These are phyloP conservation scores for Drosophila anomelani DNA, from an alignment of 2,888 invertebrate species.

Conservation along the genomic window DNA sequence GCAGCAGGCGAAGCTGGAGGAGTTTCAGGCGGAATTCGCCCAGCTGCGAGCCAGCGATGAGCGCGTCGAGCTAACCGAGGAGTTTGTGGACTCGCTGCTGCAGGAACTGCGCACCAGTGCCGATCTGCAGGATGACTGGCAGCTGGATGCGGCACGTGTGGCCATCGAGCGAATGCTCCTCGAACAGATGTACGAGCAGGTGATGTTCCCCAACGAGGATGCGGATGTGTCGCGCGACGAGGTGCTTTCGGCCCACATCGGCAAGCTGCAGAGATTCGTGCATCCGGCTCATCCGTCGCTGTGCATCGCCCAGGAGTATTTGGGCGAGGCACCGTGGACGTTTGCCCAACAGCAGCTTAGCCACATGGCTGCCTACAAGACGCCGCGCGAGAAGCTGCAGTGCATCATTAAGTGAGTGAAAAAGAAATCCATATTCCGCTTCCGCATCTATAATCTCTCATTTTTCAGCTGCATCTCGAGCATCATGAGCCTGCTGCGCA, in stretches of 20 bases:
- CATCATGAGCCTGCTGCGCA: conserved; percentile 96
- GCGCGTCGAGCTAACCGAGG: conserved; percentile 94
- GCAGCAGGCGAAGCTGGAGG: conserved; percentile 89
- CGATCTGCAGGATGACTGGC: conserved; percentile 85
- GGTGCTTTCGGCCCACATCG: conserved; percentile 94
- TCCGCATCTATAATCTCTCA: neutral
- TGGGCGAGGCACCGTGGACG: conserved; percentile 97
- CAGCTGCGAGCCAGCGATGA: conserved; percentile 93
- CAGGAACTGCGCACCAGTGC: conserved; percentile 89
- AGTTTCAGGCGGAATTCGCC: conserved; percentile 93
- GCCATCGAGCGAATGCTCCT: conserved; percentile 96
- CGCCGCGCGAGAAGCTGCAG: conserved; percentile 92
- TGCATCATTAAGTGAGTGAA: conserved; percentile 83
- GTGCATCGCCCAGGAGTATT: conserved; percentile 92
- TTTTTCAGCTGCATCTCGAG: conserved; percentile 91
- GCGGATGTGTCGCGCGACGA: conserved; percentile 96
- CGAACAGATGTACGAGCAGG: conserved; percentile 95
- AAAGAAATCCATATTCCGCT: neutral
- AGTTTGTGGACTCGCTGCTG: conserved; percentile 90
- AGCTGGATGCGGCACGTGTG: conserved; percentile 90
- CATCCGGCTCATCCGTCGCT: conserved; percentile 93
- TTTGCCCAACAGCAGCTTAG: conserved; percentile 96
- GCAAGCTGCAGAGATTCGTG: conserved; percentile 90
- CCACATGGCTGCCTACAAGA: conserved; percentile 95
- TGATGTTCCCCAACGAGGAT: conserved; percentile 98